phyloP scores from a whole-genome alignment of 2,888 invertebrate genomes.

The Drosophila silvestris region DNA sequence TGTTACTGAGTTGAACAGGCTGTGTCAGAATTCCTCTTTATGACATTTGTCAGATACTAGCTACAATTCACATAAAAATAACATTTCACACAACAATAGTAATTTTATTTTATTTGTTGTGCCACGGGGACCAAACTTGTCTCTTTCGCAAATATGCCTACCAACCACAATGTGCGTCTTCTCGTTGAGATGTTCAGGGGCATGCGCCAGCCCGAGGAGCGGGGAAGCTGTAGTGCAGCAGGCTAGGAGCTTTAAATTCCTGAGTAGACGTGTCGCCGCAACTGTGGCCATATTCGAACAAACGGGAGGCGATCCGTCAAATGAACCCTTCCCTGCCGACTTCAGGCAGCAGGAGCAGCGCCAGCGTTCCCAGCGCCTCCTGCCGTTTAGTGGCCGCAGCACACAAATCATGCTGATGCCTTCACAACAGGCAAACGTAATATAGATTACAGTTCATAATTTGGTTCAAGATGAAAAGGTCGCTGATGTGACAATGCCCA shows the following conservation, averaged over 20 bases:
- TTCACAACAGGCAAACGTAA: no score
- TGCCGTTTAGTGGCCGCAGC: not conserved
- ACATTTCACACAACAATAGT: not conserved
- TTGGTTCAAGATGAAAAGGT: constrained; percentile 3
- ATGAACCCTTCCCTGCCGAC: no score
- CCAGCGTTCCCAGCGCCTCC: not conserved
- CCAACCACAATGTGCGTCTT: constrained; percentile 3
- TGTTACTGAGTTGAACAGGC: constrained; percentile 18
- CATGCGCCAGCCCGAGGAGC: not conserved
- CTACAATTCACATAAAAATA: not conserved
- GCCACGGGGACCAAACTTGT: not conserved
- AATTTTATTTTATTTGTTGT: not conserved
- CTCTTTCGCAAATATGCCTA: not conserved
- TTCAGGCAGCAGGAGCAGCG: not conserved
- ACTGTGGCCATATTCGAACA: constrained; percentile 26
- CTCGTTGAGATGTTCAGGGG: constrained; percentile 31
- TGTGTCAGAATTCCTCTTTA: not conserved
- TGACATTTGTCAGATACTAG: not conserved
- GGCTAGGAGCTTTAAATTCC: not conserved
- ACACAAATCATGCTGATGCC: no score
- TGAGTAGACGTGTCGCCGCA: constrained; percentile 16
- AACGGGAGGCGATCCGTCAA: not conserved
- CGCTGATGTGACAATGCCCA: not conserved
- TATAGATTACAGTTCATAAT: not conserved
- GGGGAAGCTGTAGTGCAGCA: no score